Evolutionary conservation across 2,113 vertebrate genomes (phyloP).

Genomic region (Narcine bancroftii): DNA sequence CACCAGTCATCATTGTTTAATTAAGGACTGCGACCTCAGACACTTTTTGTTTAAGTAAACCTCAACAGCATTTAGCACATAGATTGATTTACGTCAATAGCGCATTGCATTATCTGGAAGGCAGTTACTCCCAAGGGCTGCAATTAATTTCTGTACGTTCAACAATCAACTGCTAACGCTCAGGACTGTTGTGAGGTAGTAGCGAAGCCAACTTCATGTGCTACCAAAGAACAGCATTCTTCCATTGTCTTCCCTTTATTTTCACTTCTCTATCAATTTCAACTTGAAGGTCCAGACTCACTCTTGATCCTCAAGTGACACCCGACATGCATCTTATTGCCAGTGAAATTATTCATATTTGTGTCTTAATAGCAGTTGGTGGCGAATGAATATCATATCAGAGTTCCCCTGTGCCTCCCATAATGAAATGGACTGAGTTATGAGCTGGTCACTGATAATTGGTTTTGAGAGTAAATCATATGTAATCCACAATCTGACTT

Average conservation of each 20-base stretch:
- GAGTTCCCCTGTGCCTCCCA: no score
- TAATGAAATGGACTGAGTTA: no score
- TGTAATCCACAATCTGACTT: no score
- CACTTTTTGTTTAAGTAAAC: neutral
- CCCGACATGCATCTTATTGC: no score
- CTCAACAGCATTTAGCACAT: neutral
- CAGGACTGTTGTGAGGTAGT: neutral
- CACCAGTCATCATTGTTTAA: neutral
- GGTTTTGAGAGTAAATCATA: no score
- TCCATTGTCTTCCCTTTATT: no score
- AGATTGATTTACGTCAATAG: neutral
- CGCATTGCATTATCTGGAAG: neutral
- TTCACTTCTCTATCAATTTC: no score
- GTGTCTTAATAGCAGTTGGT: no score
- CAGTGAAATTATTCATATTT: neutral
- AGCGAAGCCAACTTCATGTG: neutral
- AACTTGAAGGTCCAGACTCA: no score
- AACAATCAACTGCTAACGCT: neutral
- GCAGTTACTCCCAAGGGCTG: neutral
- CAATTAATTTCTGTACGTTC: neutral
- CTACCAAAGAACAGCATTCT: neutral
- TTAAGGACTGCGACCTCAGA: neutral
- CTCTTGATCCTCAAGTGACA: no score
- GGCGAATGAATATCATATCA: no score
- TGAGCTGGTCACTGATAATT: no score